These are phyloP conservation scores for Metopia argyrocephala DNA, from an alignment of 2,888 invertebrate species.

Conservation along the genomic window DNA sequence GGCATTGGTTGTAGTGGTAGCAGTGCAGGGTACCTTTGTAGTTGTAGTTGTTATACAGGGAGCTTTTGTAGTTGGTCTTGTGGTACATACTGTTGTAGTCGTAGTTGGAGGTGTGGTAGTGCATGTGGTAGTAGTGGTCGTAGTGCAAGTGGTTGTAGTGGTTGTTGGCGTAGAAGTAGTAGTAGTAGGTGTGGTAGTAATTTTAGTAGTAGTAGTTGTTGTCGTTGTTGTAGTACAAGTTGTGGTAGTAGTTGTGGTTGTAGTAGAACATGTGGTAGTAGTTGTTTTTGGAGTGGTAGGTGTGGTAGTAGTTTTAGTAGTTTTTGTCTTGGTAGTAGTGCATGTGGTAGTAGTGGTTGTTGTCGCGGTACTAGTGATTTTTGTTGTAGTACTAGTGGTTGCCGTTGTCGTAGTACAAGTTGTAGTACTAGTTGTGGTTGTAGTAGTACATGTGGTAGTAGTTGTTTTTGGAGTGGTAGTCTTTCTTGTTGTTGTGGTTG, in stretches of 20 bases:
- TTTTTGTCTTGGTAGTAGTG: slow-evolving; percentile 12
- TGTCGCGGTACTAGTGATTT: slow-evolving; percentile 1
- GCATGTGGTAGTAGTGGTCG: slow-evolving; percentile 12
- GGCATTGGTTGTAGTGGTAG: background rate
- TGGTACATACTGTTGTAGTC: background rate
- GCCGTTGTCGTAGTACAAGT: slow-evolving; percentile 2
- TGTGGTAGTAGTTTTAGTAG: slow-evolving; percentile 3
- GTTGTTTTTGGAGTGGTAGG: background rate
- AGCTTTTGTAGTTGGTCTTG: slow-evolving; percentile 29
- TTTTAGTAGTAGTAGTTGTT: background rate
- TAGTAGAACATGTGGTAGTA: background rate
- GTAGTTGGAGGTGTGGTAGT: slow-evolving; percentile 32
- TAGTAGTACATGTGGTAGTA: slow-evolving; percentile 1
- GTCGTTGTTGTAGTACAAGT: background rate
- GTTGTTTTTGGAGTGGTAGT: slow-evolving; percentile 7
- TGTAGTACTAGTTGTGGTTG: slow-evolving; percentile 10
- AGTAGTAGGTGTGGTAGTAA: slow-evolving; percentile 20
- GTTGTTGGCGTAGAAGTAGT: background rate
- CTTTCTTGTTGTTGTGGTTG: slow-evolving; percentile 1
- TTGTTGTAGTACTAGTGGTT: background rate
- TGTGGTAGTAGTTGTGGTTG: slow-evolving; percentile 3
- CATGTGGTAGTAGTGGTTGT: slow-evolving; percentile 20
- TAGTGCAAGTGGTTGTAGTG: slow-evolving; percentile 4
- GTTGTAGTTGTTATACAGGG: slow-evolving; percentile 10
- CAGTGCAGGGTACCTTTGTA: slow-evolving; percentile 4